phyloP scores from a whole-genome alignment of 92 coral and sea anemone genomes.

The Zoanthus solanderi region DNA sequence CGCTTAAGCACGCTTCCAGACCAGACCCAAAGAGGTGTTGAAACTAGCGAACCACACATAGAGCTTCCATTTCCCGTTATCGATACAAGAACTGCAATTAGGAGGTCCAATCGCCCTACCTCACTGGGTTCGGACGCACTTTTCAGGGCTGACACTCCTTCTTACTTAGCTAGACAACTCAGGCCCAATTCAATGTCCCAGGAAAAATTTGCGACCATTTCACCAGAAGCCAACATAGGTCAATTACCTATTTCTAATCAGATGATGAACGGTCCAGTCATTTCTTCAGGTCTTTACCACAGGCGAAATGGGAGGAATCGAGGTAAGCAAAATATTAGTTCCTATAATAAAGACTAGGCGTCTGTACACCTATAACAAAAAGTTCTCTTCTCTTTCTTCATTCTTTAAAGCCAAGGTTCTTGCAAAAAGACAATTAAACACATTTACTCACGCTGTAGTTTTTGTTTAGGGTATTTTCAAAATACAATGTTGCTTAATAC shows the following conservation, averaged over 20 bases:
- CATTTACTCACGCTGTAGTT: too few species aligned
- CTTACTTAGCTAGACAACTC: neutral
- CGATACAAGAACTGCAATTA: conserved; percentile 27
- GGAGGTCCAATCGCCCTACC: conserved; percentile 50
- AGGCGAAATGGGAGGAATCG: neutral
- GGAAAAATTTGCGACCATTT: neutral
- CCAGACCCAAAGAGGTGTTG: neutral
- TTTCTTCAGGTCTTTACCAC: neutral
- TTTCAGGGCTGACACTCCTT: neutral
- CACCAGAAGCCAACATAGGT: neutral
- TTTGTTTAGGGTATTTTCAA: too few species aligned
- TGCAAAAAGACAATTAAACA: too few species aligned
- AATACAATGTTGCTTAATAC: too few species aligned
- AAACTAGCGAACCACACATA: neutral
- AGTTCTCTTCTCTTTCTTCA: too few species aligned
- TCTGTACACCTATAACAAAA: too few species aligned
- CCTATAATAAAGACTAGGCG: neutral
- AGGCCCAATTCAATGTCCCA: neutral
- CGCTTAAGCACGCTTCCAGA: conserved; percentile 65
- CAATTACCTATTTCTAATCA: neutral
- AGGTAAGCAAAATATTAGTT: neutral
- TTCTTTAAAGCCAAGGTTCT: too few species aligned
- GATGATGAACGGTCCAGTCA: neutral
- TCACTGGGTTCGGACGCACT: conserved; percentile 62
- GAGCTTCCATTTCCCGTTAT: conserved; percentile 54